Evolutionary conservation across 2,888 invertebrate species (phyloP).

Genomic region (Baronia brevicornis): DNA sequence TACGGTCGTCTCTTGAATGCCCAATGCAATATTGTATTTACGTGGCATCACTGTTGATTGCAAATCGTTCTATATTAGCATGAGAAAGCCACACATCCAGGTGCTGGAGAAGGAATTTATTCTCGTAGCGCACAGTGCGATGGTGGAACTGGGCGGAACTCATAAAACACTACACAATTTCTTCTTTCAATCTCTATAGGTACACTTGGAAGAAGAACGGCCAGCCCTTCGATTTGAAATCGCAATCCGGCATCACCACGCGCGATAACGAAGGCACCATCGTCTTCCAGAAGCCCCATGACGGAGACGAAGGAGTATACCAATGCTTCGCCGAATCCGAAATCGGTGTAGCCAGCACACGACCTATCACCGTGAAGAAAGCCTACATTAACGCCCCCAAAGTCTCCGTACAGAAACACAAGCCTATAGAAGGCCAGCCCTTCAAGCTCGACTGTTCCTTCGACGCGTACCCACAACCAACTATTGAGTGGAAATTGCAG

Average conservation of each 20-base stretch:
- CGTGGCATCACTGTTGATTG: no score
- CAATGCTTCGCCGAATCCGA: constrained; percentile 42
- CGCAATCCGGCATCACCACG: constrained; percentile 25
- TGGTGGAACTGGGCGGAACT: no score
- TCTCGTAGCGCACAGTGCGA: no score
- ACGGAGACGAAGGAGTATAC: constrained; percentile 44
- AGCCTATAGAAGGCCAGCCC: constrained; percentile 41
- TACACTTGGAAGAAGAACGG: constrained; percentile 50
- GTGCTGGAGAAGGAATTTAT: no score
- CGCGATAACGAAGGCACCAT: constrained; percentile 39
- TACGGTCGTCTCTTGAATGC: no score
- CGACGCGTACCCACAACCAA: constrained; percentile 45
- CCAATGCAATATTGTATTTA: no score
- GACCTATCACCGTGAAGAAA: constrained; percentile 32
- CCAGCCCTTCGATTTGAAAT: constrained; percentile 27
- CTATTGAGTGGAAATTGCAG: constrained; percentile 43
- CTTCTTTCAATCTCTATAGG: no score
- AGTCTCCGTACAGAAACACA: constrained; percentile 29
- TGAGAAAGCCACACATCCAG: no score
- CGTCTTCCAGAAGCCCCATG: constrained; percentile 36
- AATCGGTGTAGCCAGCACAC: constrained; percentile 39
- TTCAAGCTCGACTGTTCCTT: constrained; percentile 43
- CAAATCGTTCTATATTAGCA: no score
- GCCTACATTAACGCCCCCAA: constrained; percentile 32
- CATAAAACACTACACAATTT: no score